These are phyloP conservation scores for Synergus gifuensis DNA, from an alignment of 2,888 invertebrate species.

Conservation along the genomic window DNA sequence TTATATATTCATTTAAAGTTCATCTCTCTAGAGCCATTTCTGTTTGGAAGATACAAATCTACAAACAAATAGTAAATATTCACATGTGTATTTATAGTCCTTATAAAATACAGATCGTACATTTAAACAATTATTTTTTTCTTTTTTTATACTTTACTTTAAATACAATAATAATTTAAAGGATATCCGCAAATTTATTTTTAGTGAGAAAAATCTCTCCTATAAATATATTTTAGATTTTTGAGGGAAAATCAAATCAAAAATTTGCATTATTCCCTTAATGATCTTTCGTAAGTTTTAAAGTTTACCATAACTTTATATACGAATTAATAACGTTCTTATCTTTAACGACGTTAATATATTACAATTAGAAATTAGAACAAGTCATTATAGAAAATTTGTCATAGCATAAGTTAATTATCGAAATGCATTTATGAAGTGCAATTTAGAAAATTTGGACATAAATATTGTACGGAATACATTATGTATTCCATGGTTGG, in stretches of 20 bases:
- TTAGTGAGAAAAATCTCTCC: background rate
- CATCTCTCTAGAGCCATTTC: constrained; percentile 1
- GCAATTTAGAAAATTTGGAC: background rate
- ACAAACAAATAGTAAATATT: background rate
- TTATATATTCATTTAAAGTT: background rate
- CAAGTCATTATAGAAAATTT: background rate
- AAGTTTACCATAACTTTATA: background rate
- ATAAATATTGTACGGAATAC: constrained; percentile 5
- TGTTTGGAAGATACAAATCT: background rate
- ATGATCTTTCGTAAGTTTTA: background rate
- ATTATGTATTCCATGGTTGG: background rate
- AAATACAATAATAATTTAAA: background rate
- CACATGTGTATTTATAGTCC: background rate
- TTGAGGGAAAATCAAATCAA: background rate
- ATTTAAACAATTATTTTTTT: background rate
- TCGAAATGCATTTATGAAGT: background rate
- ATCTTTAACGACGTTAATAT: background rate
- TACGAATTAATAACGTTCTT: background rate
- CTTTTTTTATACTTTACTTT: background rate
- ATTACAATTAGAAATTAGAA: background rate
- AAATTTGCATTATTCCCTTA: background rate
- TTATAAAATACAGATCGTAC: background rate
- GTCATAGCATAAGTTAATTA: background rate
- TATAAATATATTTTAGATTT: background rate
- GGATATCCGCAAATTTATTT: background rate